Evolutionary conservation across 2,113 vertebrate genomes (phyloP).

Genomic region (Prunella fulvescens): DNA sequence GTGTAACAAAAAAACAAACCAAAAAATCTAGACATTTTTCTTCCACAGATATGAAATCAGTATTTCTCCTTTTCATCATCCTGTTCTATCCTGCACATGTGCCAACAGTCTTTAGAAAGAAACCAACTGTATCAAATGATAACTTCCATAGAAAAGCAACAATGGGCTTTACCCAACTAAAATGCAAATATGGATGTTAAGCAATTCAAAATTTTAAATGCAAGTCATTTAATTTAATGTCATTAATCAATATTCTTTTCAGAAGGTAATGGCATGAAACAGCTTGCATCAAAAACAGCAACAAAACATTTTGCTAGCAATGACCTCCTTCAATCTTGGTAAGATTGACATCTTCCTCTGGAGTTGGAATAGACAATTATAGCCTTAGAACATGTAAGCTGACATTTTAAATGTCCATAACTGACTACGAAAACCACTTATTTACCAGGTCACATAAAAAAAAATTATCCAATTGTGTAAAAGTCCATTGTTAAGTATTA

Average conservation of each 20-base stretch:
- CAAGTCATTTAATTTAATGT: not conserved
- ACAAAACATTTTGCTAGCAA: not conserved
- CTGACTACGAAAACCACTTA: not conserved
- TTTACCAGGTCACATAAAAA: not conserved
- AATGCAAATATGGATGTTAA: not conserved
- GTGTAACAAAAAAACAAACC: not conserved
- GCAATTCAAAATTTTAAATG: not conserved
- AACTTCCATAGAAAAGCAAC: not conserved
- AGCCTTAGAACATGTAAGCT: not conserved
- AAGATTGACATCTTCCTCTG: not conserved
- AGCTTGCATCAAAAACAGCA: not conserved
- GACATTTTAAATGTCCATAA: not conserved
- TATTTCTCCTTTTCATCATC: not conserved
- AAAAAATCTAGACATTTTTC: not conserved
- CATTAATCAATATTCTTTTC: slow-evolving; percentile 4
- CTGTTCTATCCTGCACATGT: not conserved
- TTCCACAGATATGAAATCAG: not conserved
- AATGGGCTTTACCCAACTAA: not conserved
- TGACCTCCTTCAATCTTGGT: not conserved
- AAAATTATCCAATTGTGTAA: not conserved
- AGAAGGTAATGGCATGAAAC: not conserved
- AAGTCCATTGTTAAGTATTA: not conserved
- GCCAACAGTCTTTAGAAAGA: not conserved
- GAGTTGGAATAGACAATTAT: not conserved
- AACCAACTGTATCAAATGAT: not conserved